Base-by-base conservation (phyloP, 2,888 invertebrate species). In the Blomia tropicalis region DNA sequence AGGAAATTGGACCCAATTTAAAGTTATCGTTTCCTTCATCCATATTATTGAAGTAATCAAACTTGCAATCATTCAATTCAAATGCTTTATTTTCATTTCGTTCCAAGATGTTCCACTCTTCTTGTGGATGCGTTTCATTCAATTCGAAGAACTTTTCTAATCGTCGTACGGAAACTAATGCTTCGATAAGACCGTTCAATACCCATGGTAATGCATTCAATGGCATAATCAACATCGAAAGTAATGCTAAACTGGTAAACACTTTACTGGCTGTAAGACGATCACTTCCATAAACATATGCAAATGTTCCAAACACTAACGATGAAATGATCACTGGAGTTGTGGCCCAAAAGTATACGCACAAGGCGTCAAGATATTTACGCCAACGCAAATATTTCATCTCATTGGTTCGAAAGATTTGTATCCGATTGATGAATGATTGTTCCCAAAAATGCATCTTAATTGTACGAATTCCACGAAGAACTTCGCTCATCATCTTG, bases 161-260 rank as follows among this genome's bases (percentile, higher is more conserved):
- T 67, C 93, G 80, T 72, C 85, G 85, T 4, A 92, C 74, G 0
- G 95, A 95, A 0, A 96, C 88, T 86, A 88, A 90, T 0, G 95
- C 89, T 75, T 98, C 95, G 47, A 91, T 84, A 2, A 96, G 76
- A 0, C 95, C 96, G 74, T 93, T 96, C 23, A 98, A 76, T 2
- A 96, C 95, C 95, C 96, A 98, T 0, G 96, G 96, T 74, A 96
- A 92, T 0, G 93, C 89, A 76, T 98, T 98, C 64, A 98, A 74
- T 0, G 96, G 96, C 60, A 84, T 82, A 69, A 96, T 95, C 64
- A 98, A 77, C 87, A 98, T 93, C 72, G 93, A 90, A 65, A 98
- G 81, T 61, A 98, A 77, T 0, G 96, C 91, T 68, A 98, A 83
- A 67, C 87, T 87, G 0, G 96, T 95, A 71, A 96, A 98, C 1